Evolutionary conservation across 2,113 vertebrate genomes (phyloP).

Genomic region (Chinchilla lanigera): DNA sequence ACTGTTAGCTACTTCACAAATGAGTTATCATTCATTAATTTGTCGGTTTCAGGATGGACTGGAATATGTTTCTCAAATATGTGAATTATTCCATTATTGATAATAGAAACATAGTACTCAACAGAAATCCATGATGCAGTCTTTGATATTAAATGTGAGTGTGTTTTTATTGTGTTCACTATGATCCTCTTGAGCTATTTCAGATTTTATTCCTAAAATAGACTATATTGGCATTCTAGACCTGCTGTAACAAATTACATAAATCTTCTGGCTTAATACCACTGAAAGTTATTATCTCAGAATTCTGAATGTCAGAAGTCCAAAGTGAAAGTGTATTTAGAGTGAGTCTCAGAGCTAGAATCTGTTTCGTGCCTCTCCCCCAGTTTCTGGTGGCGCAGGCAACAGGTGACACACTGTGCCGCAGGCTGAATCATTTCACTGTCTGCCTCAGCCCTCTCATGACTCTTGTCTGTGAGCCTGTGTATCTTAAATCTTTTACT

Average conservation of each 20-base stretch:
- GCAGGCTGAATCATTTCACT: neutral
- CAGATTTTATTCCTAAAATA: neutral
- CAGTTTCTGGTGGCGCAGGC: neutral
- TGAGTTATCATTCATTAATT: neutral
- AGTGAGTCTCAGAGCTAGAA: neutral
- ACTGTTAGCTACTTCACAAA: neutral
- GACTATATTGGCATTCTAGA: neutral
- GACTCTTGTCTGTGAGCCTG: neutral
- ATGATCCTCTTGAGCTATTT: neutral
- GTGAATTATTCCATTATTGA: neutral
- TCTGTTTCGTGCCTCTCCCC: neutral
- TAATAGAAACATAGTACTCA: neutral
- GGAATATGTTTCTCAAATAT: neutral
- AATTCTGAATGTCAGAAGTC: neutral
- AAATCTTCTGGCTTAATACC: neutral
- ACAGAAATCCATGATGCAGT: neutral
- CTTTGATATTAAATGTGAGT: neutral
- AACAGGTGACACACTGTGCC: neutral
- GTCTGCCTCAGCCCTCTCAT: neutral
- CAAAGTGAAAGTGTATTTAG: neutral
- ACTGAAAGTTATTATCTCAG: neutral
- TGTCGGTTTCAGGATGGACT: neutral
- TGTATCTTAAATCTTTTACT: neutral
- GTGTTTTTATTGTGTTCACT: neutral
- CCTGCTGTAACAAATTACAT: neutral